These are phyloP conservation scores for Stenodera caucasica DNA, from an alignment of 2,888 invertebrate genomes.

Conservation along the genomic window DNA sequence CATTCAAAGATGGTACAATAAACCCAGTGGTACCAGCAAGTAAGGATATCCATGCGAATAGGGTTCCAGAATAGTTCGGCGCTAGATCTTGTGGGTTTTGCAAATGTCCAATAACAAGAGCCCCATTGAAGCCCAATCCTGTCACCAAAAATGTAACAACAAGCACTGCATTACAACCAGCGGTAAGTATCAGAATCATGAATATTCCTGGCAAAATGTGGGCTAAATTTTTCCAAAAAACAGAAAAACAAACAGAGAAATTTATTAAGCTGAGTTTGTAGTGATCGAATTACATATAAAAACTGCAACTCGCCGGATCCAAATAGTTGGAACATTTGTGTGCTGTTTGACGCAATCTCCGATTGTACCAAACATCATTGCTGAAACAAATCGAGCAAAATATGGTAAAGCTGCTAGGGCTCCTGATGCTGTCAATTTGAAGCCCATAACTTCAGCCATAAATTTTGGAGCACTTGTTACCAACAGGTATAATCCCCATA, in stretches of 20 bases:
- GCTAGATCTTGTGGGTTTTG: slow-evolving; percentile 45
- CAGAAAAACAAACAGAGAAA: too few relatives aligned
- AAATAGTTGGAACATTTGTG: slow-evolving; percentile 31
- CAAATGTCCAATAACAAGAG: slow-evolving; percentile 40
- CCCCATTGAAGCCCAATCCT: slow-evolving; percentile 42
- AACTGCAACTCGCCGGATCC: slow-evolving; percentile 26
- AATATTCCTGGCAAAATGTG: slow-evolving; percentile 61
- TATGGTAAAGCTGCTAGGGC: slow-evolving; percentile 40
- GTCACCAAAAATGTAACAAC: slow-evolving; percentile 35
- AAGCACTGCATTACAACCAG: slow-evolving; percentile 32
- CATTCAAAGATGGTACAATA: slow-evolving; percentile 38
- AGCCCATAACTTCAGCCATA: slow-evolving; percentile 37
- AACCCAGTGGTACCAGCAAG: slow-evolving; percentile 43
- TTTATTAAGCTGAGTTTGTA: slow-evolving; percentile 32
- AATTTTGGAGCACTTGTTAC: slow-evolving; percentile 37
- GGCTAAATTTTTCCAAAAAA: slow-evolving; percentile 48
- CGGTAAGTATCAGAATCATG: slow-evolving; percentile 42
- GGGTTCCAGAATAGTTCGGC: slow-evolving; percentile 43
- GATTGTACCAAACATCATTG: slow-evolving; percentile 37
- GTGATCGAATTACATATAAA: slow-evolving; percentile 34
- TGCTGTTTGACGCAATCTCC: slow-evolving; percentile 33
- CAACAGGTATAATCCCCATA: slow-evolving; percentile 39
- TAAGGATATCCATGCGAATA: slow-evolving; percentile 43
- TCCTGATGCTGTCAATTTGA: slow-evolving; percentile 40
- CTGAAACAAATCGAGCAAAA: slow-evolving; percentile 38